These are phyloP conservation scores for Hesperophylax magnus DNA, from an alignment of 1,140 invertebrate species.

Conservation along the genomic window DNA sequence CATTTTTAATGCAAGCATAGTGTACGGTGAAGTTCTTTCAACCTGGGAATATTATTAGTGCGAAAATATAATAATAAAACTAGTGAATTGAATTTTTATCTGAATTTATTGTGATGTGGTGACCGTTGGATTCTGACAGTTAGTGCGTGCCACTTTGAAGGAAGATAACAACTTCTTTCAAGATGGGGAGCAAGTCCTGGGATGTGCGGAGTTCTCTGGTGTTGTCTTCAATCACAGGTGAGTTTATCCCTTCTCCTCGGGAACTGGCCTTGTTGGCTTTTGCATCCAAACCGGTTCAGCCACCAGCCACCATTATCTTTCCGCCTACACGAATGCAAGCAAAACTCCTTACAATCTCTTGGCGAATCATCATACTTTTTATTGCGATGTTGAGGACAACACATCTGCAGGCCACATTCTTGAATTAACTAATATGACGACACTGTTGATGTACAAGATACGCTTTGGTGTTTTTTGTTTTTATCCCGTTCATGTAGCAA, in stretches of 20 bases:
- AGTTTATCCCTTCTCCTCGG: conserved; percentile 20
- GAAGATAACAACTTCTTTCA: not conserved
- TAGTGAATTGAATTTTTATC: conserved; percentile 10
- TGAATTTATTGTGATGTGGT: conserved; percentile 32
- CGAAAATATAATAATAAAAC: not conserved
- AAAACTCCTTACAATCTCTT: conserved; percentile 8
- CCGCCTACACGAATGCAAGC: conserved; percentile 33
- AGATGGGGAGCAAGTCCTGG: conserved; percentile 12
- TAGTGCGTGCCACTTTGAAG: conserved; percentile 7
- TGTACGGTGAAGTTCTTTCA: conserved; percentile 27
- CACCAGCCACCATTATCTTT: too few relatives aligned
- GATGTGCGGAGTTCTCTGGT: not conserved
- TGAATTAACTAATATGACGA: conserved; percentile 3
- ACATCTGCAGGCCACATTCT: conserved; percentile 26
- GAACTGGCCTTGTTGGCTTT: not conserved
- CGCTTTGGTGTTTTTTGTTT: not conserved
- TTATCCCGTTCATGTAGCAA: not conserved
- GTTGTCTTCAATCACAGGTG: conserved; percentile 16
- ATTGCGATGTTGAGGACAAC: not conserved
- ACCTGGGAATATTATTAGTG: conserved; percentile 23
- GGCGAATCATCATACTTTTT: not conserved
- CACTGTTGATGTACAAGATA: not conserved
- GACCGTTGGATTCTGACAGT: conserved; percentile 37
- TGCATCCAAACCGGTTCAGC: not conserved
- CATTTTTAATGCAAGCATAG: conserved; percentile 22